Evolutionary conservation across 2,113 vertebrate genomes (phyloP).

Genomic region (Nothobranchius kuhntae): DNA sequence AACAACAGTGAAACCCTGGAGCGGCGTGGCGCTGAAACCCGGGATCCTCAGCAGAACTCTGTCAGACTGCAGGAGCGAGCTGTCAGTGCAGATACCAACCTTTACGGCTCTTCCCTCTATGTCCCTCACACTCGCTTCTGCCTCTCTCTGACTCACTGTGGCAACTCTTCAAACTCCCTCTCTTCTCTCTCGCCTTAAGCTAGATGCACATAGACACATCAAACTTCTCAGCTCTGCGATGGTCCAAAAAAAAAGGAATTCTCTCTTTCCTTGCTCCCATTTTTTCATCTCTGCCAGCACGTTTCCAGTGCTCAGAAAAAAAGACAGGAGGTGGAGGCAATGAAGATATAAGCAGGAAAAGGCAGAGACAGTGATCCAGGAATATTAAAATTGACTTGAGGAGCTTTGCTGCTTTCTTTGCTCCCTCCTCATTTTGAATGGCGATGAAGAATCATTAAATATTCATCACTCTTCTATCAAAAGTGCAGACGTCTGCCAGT

Average conservation of each 20-base stretch:
- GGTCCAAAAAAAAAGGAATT: background rate
- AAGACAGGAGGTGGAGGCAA: conserved; percentile 49
- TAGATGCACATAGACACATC: conserved; percentile 42
- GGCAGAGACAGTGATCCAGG: conserved; percentile 48
- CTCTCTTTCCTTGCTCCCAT: background rate
- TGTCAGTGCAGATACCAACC: conserved; percentile 57
- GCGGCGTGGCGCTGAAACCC: conserved; percentile 42
- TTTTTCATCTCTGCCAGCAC: conserved; percentile 31
- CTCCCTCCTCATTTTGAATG: conserved; percentile 36
- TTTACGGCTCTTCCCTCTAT: conserved; percentile 48
- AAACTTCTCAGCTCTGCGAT: conserved; percentile 19
- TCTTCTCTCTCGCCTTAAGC: conserved; percentile 51
- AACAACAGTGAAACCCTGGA: conserved; percentile 45
- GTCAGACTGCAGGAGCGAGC: conserved; percentile 64
- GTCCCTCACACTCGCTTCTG: conserved; percentile 47
- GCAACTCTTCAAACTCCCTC: conserved; percentile 65
- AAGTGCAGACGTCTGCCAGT: conserved; percentile 58
- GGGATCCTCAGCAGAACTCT: conserved; percentile 52
- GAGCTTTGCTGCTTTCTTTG: conserved; percentile 24
- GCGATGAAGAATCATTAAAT: conserved; percentile 72
- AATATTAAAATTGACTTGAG: conserved; percentile 65
- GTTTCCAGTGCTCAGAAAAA: conserved; percentile 51
- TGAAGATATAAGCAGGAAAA: conserved; percentile 61
- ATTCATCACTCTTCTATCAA: conserved; percentile 65
- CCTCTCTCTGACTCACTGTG: conserved; percentile 64